Percentiles rank a stretch among this genome's conserved stretches.
Evolutionary conservation across 2,797 vertebrate genomes (phyloP).

Genomic region (Cottoperca gobio): DNA sequence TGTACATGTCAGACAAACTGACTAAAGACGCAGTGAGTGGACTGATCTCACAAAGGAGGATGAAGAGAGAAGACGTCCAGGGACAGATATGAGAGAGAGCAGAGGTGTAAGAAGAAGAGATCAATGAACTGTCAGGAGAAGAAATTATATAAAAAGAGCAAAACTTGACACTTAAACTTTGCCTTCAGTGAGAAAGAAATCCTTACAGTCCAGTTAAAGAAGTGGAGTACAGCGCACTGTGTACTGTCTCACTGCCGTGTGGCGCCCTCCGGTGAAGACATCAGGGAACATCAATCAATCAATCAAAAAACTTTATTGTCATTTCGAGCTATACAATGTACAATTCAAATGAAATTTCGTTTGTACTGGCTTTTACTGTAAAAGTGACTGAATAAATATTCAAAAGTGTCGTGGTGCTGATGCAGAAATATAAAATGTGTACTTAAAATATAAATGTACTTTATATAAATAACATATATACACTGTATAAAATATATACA

Average conservation of each 20-base stretch:
- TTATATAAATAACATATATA: no score
- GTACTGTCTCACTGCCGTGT: not conserved
- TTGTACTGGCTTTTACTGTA: no score
- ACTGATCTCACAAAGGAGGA: not conserved
- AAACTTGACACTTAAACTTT: not conserved
- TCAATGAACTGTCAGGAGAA: not conserved
- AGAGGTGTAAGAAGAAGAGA: not conserved
- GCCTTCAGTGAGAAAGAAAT: not conserved
- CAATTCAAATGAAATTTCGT: no score
- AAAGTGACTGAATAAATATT: no score
- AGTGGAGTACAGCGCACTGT: not conserved
- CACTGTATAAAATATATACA: no score
- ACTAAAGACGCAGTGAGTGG: not conserved
- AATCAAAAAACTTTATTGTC: no score
- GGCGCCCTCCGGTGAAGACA: slow-evolving; percentile 39
- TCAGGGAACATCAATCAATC: no score
- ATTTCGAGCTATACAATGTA: no score
- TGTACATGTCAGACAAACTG: not conserved
- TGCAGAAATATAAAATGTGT: no score
- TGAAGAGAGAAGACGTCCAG: not conserved
- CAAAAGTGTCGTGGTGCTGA: no score
- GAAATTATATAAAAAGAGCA: not conserved
- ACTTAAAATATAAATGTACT: no score
- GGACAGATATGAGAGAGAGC: not conserved
- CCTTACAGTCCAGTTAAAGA: not conserved